Evolutionary conservation across 2,113 vertebrate species (phyloP).

Genomic region (Plestiodon gilberti): DNA sequence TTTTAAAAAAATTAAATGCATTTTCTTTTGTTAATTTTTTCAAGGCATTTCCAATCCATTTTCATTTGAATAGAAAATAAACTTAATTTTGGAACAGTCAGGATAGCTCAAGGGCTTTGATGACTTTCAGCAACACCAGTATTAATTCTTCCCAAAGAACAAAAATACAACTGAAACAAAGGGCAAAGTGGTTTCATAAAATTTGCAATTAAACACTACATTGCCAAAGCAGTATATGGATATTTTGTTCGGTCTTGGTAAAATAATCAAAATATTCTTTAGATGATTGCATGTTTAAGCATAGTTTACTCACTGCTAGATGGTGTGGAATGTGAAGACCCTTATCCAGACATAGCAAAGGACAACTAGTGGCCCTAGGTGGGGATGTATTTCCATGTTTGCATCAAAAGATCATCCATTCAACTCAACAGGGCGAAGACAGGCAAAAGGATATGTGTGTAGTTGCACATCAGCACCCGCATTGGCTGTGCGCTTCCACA

Average conservation of each 20-base stretch:
- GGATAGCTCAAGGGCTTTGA: constrained; percentile 25
- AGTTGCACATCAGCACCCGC: background rate
- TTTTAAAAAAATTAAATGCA: background rate
- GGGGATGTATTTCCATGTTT: background rate
- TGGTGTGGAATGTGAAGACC: no score
- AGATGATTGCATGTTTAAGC: background rate
- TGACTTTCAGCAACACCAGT: constrained; percentile 10
- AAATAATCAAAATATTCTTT: background rate
- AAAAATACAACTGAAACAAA: constrained; percentile 12
- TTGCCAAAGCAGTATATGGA: background rate
- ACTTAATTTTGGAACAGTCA: constrained; percentile 32
- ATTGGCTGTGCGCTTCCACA: background rate
- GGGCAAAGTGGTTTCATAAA: constrained; percentile 7
- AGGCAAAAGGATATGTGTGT: background rate
- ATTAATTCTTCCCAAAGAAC: constrained; percentile 4
- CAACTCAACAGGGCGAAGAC: background rate
- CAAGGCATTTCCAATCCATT: constrained; percentile 40
- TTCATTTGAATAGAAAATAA: constrained; percentile 29
- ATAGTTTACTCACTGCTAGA: background rate
- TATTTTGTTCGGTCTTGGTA: background rate
- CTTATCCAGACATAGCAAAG: no score
- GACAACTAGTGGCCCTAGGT: background rate
- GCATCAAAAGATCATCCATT: background rate
- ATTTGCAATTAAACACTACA: background rate
- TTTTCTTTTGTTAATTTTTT: constrained; percentile 9